A percentile compares a stretch with the other conserved stretches of the same genome.
These are phyloP conservation scores for Tetragonula carbonaria DNA, from an alignment of 2,888 invertebrate species.

Conservation along the genomic window DNA sequence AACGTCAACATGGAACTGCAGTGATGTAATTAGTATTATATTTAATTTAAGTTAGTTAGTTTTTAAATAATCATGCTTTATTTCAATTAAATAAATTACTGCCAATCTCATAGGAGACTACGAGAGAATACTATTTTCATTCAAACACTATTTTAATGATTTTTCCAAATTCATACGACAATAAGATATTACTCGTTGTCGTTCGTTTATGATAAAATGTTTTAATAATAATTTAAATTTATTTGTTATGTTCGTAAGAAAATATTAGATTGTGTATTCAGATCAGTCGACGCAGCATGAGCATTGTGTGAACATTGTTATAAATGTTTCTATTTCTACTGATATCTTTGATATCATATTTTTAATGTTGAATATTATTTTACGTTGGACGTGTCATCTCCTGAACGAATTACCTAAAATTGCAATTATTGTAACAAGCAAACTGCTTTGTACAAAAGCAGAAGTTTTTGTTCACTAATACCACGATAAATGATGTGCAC, in stretches of 20 bases:
- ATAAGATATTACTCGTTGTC: constrained; percentile 44
- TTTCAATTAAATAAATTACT: constrained; percentile 46
- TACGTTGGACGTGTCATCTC: constrained; percentile 19
- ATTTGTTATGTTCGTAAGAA: constrained; percentile 24
- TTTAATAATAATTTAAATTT: constrained; percentile 28
- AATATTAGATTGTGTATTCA: constrained; percentile 8
- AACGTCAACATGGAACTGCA: constrained; percentile 52
- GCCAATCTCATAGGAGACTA: constrained; percentile 44
- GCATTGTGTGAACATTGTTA: constrained; percentile 10
- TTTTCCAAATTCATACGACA: constrained; percentile 55
- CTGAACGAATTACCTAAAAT: constrained; percentile 22
- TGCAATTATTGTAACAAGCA: background rate
- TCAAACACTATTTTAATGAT: constrained; percentile 24
- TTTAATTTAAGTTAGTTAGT: constrained; percentile 48
- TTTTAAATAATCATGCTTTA: constrained; percentile 29
- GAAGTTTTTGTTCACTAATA: constrained; percentile 5
- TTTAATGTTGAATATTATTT: constrained; percentile 24
- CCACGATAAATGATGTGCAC: constrained; percentile 38
- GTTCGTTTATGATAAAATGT: constrained; percentile 16
- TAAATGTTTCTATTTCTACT: constrained; percentile 17
- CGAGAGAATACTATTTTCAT: constrained; percentile 29
- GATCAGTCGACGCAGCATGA: constrained; percentile 16
- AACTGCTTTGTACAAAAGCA: constrained; percentile 1
- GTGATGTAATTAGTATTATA: constrained; percentile 48
- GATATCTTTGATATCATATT: constrained; percentile 11